Evolutionary conservation across 2,888 invertebrate genomes (phyloP).

Genomic region (Eupithecia pulchellata): DNA sequence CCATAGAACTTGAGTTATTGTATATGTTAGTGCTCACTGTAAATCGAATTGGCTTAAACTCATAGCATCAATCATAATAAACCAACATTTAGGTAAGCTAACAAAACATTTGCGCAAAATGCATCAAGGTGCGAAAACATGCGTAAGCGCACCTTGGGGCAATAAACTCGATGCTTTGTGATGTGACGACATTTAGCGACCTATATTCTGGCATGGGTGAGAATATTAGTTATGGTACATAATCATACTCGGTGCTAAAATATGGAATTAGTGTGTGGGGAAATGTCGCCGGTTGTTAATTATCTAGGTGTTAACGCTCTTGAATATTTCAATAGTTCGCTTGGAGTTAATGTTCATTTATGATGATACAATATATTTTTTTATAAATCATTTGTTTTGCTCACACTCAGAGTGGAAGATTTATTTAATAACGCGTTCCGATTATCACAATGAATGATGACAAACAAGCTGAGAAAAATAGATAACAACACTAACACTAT

Average conservation of each 20-base stretch:
- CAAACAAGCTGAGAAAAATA: slow-evolving; percentile 22
- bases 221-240: slow-evolving; percentile 20
- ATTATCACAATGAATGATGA: slow-evolving; percentile 1
- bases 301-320: background rate
- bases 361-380: background rate
- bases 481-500: too few species aligned
- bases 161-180: slow-evolving; percentile 60
- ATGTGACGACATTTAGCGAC: slow-evolving; percentile 32
- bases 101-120: slow-evolving; percentile 18
- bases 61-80: background rate
- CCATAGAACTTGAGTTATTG: background rate
- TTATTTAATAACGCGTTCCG: background rate
- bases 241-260: slow-evolving; percentile 15
- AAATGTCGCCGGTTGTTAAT: background rate
- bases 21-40: background rate
- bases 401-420: background rate
- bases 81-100: slow-evolving; percentile 9
- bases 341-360: background rate
- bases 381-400: background rate
- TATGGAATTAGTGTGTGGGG: slow-evolving; percentile 13
- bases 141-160: slow-evolving; percentile 59
- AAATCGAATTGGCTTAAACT: background rate
- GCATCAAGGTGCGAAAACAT: slow-evolving; percentile 60
- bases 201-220: slow-evolving; percentile 25
- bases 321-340: background rate